Conservation (phyloP, 2,113 vertebrate species). For the Empidonax alnorum region DNA sequence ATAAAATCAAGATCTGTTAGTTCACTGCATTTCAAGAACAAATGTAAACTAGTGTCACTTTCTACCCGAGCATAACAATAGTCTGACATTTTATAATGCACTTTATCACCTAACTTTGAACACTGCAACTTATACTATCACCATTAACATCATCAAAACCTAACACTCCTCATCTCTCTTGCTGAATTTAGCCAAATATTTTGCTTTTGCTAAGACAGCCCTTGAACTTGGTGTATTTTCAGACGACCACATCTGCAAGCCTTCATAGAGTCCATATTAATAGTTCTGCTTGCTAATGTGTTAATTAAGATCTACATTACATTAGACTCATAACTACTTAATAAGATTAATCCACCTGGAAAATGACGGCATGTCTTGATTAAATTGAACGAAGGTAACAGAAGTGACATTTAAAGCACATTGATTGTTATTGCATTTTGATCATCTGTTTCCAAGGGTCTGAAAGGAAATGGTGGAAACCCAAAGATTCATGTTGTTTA, state of each 20-base stretch:
- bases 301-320: conserved; percentile 74
- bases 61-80: background rate
- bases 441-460: conserved; percentile 54
- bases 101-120: background rate
- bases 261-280: conserved; percentile 51
- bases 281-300: conserved; percentile 64
- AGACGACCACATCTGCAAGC: conserved; percentile 54
- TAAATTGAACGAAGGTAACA: conserved; percentile 50
- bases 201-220: conserved; percentile 13
- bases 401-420: conserved; percentile 75
- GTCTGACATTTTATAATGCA: background rate
- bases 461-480: conserved; percentile 51
- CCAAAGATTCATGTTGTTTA: conserved; percentile 28
- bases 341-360: conserved; percentile 75
- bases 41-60: background rate
- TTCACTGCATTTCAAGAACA: conserved; percentile 45
- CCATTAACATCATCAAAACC: background rate
- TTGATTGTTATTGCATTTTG: conserved; percentile 66
- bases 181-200: conserved; percentile 8
- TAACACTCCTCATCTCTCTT: background rate
- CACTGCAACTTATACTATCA: background rate
- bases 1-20: conserved; percentile 56
- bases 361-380: conserved; percentile 75
- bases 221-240: background rate
- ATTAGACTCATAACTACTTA: conserved; percentile 74